Evolutionary conservation across 2,797 vertebrate genomes (phyloP).

Genomic region (Cossypha caffra): DNA sequence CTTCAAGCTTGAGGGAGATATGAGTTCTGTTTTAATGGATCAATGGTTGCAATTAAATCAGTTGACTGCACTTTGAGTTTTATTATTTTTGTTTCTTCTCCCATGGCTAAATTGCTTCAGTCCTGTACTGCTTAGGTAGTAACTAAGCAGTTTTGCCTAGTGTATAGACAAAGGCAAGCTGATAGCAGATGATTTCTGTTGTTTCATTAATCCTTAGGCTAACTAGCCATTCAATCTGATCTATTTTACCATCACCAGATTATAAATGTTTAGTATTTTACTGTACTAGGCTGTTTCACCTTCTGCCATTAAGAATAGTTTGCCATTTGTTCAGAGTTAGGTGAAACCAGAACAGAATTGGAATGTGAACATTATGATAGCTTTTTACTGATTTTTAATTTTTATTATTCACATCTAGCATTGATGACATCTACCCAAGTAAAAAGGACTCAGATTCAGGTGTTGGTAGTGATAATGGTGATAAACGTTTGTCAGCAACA

Average conservation of each 20-base stretch:
- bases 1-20: background rate
- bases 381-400: background rate
- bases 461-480: conserved; percentile 93
- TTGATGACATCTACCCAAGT: conserved; percentile 86
- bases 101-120: background rate
- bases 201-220: background rate
- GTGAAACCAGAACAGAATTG: background rate
- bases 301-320: background rate
- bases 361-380: background rate
- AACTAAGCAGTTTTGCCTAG: background rate
- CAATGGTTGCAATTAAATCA: background rate
- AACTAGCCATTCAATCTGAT: background rate
- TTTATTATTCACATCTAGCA: conserved; percentile 66
- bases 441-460: conserved; percentile 96
- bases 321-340: background rate
- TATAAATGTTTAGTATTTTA: background rate
- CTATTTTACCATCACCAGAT: background rate
- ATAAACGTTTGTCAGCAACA: conserved; percentile 91
- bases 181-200: background rate
- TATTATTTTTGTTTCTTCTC: background rate
- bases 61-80: background rate
- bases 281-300: background rate
- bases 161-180: background rate
- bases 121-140: background rate
- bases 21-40: background rate